These are phyloP conservation scores for Thoracochromis brauschi DNA, from an alignment of 2,113 vertebrate genomes.

Conservation along the genomic window DNA sequence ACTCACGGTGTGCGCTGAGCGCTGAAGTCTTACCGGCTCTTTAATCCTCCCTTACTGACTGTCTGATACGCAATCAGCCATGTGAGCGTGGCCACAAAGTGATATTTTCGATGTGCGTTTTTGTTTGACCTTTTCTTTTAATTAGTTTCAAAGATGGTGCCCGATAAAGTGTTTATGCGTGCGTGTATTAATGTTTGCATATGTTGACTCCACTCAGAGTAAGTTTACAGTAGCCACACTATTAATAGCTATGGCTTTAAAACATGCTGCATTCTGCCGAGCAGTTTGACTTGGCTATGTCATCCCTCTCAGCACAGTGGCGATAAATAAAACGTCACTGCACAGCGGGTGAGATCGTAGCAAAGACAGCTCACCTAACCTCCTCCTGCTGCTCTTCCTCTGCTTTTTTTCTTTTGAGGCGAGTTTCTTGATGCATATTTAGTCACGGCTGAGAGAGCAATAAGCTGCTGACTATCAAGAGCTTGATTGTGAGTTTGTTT, in stretches of 20 bases:
- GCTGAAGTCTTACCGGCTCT: neutral
- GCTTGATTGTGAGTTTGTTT: slow-evolving; percentile 7
- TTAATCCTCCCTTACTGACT: neutral
- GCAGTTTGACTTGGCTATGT: slow-evolving; percentile 51
- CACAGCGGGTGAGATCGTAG: neutral
- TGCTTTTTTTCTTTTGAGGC: neutral
- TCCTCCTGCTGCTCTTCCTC: neutral
- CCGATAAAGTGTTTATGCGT: slow-evolving; percentile 15
- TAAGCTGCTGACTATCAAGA: neutral
- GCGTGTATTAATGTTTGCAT: slow-evolving; percentile 24
- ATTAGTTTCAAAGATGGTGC: neutral
- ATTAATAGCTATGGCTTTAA: slow-evolving; percentile 48
- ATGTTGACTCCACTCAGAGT: slow-evolving; percentile 30
- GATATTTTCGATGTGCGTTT: neutral
- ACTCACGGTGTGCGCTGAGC: neutral
- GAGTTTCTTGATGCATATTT: neutral
- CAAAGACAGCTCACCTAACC: neutral
- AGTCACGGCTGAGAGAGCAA: neutral
- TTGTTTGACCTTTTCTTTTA: neutral
- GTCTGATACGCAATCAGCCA: neutral
- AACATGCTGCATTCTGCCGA: slow-evolving; percentile 54
- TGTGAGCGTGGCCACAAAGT: neutral
- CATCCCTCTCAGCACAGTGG: slow-evolving; percentile 20
- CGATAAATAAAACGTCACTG: slow-evolving; percentile 33
- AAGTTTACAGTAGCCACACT: slow-evolving; percentile 47